Conservation (phyloP, 2,113 vertebrate species). For the Tragelaphus strepsiceros region DNA sequence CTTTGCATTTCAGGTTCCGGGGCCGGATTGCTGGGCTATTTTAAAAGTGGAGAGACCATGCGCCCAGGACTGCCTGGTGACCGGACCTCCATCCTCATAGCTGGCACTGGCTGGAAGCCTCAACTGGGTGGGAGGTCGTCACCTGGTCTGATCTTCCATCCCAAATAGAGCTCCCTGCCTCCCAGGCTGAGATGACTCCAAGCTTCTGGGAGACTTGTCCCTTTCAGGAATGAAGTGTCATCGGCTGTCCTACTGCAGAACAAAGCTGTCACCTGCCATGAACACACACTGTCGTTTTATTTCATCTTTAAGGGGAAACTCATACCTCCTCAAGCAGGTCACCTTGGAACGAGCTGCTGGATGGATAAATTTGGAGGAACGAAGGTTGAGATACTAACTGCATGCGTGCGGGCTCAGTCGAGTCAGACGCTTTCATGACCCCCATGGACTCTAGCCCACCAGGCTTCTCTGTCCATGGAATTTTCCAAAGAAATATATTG, state of each 20-base stretch:
- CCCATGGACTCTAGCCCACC: not conserved
- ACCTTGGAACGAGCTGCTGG: not conserved
- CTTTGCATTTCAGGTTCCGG: not conserved
- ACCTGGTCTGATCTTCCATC: not conserved
- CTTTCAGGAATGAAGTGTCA: not conserved
- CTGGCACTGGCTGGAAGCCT: not conserved
- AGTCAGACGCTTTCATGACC: not conserved
- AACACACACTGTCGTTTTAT: not conserved
- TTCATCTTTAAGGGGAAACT: not conserved
- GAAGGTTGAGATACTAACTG: no score
- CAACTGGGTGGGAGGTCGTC: not conserved
- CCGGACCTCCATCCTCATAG: not conserved
- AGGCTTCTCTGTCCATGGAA: not conserved
- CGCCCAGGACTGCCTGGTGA: not conserved
- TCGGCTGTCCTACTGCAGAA: not conserved
- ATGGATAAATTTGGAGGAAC: not conserved
- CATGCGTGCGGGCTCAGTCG: rapidly evolving
- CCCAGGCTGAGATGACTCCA: not conserved
- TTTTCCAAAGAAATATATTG: not conserved
- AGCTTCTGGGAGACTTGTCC: no score
- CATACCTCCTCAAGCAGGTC: no score
- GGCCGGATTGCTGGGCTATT: not conserved
- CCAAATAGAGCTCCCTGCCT: not conserved
- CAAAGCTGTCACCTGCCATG: rapidly evolving
- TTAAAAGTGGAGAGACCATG: not conserved